These are phyloP conservation scores for Cassiopea xamachana DNA, from an alignment of 30 jellyfish, hydroid and myxozoan genomes.

Conservation along the genomic window DNA sequence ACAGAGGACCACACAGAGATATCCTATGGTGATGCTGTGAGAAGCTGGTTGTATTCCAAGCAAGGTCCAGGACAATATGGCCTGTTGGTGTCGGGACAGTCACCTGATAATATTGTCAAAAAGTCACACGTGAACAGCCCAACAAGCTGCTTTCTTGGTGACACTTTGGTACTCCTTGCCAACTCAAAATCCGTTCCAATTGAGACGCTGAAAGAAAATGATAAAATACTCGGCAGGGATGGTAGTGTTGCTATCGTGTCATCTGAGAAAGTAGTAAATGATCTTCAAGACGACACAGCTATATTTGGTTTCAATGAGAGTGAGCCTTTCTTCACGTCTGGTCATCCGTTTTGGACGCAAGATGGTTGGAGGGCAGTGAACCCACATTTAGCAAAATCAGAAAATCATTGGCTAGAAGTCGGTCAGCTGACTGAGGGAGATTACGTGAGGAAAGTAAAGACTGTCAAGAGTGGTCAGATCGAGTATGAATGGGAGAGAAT, in stretches of 20 bases:
- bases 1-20: slow-evolving; percentile 10
- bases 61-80: slow-evolving; percentile 21
- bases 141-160: slow-evolving; percentile 30
- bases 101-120: slow-evolving; percentile 3
- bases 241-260: slow-evolving; percentile 48
- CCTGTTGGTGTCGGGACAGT: slow-evolving; percentile 3
- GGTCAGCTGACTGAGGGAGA: slow-evolving; percentile 74
- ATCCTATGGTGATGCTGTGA: slow-evolving; percentile 44
- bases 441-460: slow-evolving; percentile 31
- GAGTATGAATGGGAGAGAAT: slow-evolving; percentile 44
- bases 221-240: slow-evolving; percentile 16
- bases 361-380: slow-evolving; percentile 76
- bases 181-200: slow-evolving; percentile 9
- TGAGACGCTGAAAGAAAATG: slow-evolving; percentile 29
- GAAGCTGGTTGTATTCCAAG: slow-evolving; percentile 37
- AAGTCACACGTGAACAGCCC: not conserved
- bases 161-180: slow-evolving; percentile 27
- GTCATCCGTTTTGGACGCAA: slow-evolving; percentile 79
- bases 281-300: slow-evolving; percentile 15
- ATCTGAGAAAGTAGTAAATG: slow-evolving; percentile 50
- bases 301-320: slow-evolving; percentile 60
- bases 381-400: slow-evolving; percentile 53
- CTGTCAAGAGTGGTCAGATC: slow-evolving; percentile 4
- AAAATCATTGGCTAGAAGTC: slow-evolving; percentile 61
- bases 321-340: slow-evolving; percentile 39